Evolutionary conservation across 2,888 invertebrate species (phyloP), one percentile per base, ranked within the genome.

Genomic region (Sympetrum striolatum): DNA sequence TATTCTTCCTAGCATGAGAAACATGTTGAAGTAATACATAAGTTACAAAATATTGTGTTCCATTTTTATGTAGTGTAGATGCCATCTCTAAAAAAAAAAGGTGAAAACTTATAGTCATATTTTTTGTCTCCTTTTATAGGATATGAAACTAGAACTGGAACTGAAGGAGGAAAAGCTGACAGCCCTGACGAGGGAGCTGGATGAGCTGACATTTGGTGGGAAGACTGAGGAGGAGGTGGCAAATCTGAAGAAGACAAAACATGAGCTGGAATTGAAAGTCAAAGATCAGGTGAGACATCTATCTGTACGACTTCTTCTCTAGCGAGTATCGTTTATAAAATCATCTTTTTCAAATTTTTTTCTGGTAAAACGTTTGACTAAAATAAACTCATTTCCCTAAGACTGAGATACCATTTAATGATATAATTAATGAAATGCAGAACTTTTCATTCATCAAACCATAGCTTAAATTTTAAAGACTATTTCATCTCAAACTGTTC

Each of bases 191-290:
- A 95, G 97, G 90, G 98, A 99, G 94, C 94, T 98, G 91, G 98
- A 98, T 92, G 98, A 98, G 93, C 94, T 98, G 91, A 97, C 97
- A 1, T 96, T 96, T 93, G 95, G 96, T 91, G 96, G 96, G 18
- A 96, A 97, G 91, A 97, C 97, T 0, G 98, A 98, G 91, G 98
- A 98, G 93, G 98, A 98, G 94, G 96, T 98, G 79, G 96, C 97
- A 10, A 95, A 96, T 90, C 95, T 99, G 92, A 96, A 98, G 91
- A 96, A 98, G 92, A 96, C 96, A 35, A 98, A 98, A 93, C 96
- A 98, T 92, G 98, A 99, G 92, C 95, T 98, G 91, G 98, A 99
- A 93, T 95, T 97, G 80, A 96, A 98, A 91, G 94, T 96, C 53
- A 96, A 98, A 91, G 97, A 98, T 93, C 97, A 97, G 92, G 92